phyloP scores from a whole-genome alignment of 1,140 invertebrate species.

The Aricia agestis region DNA sequence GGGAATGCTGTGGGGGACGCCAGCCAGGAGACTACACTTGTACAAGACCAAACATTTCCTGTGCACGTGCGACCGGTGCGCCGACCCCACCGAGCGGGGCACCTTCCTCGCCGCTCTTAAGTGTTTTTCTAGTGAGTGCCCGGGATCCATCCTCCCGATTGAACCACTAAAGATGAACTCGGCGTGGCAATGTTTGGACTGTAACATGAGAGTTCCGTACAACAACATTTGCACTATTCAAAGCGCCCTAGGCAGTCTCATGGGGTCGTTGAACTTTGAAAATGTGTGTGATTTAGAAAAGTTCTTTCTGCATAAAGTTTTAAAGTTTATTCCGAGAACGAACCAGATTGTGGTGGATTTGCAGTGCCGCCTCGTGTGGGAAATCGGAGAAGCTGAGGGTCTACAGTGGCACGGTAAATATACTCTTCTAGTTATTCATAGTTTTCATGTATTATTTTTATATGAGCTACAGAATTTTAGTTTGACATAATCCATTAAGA shows the following conservation, averaged over 20 bases:
- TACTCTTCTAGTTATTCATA: background rate
- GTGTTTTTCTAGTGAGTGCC: constrained; percentile 69
- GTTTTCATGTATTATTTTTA: too few species aligned
- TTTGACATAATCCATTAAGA: too few species aligned
- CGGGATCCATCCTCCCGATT: constrained; percentile 64
- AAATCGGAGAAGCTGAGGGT: constrained; percentile 55
- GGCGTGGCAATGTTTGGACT: constrained; percentile 74
- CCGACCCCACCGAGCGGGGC: constrained; percentile 80
- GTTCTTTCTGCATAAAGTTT: constrained; percentile 65
- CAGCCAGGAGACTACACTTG: constrained; percentile 80
- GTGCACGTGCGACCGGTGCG: constrained; percentile 83
- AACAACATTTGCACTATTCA: constrained; percentile 65
- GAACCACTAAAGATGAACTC: constrained; percentile 59
- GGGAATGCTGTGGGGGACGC: constrained; percentile 84
- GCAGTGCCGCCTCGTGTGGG: constrained; percentile 67
- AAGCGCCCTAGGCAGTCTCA: constrained; percentile 64
- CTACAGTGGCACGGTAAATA: constrained; percentile 63
- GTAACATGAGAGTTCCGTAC: constrained; percentile 56
- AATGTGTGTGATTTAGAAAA: constrained; percentile 66
- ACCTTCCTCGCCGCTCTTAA: constrained; percentile 72
- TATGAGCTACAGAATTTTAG: too few species aligned
- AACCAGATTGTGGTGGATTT: constrained; percentile 76
- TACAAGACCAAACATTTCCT: constrained; percentile 84
- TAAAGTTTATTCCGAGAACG: constrained; percentile 66
- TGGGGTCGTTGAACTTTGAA: constrained; percentile 62